Base-by-base conservation (phyloP, 2,888 invertebrate genomes). In the Apotomis capreana region DNA sequence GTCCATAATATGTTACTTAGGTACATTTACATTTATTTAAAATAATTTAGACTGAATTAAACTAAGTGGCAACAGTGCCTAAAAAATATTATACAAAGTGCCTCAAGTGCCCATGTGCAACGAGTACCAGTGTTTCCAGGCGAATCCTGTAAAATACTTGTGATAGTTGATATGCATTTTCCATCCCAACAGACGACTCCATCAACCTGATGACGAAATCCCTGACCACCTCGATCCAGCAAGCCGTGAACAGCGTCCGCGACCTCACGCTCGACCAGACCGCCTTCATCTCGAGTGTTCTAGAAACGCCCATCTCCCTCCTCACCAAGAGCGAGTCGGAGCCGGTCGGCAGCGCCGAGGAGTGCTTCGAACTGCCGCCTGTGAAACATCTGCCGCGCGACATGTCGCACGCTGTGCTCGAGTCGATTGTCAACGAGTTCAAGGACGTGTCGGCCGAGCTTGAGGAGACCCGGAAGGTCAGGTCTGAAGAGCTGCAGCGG, bases 281-380 rank as follows among this genome's bases (percentile, higher is more conserved):
- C 0, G 89, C 91, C 0, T 90, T 90, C 84, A 89, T 92, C 75
- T 83, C 85, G 69, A 88, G 89, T 80, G 91, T 91, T 0, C 81
- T 92, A 0, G 92, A 92, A 72, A 91, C 90, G 46, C 91, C 90
- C 5, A 87, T 89, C 68, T 83, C 90, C 9, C 81, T 89, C 74
- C 85, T 91, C 80, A 87, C 89, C 0, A 84, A 85, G 52, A 85
- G 87, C 81, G 90, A 90, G 10, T 26, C 26, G 26, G 88, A 85
- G 13, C 80, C 90, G 0, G 94, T 84, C 46, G 79, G 93, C 10
- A 94, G 94, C 79, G 96, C 96, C 0, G 96, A 97, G 81, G 97
- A 97, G 85, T 97, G 97, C 75, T 94, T 95, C 80, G 97, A 96
- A 86, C 84, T 95, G 62, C 95, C 96, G 3, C 94, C 95, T 0